Conservation (phyloP, 2,113 vertebrate genomes). For the Nesoenas mayeri region DNA sequence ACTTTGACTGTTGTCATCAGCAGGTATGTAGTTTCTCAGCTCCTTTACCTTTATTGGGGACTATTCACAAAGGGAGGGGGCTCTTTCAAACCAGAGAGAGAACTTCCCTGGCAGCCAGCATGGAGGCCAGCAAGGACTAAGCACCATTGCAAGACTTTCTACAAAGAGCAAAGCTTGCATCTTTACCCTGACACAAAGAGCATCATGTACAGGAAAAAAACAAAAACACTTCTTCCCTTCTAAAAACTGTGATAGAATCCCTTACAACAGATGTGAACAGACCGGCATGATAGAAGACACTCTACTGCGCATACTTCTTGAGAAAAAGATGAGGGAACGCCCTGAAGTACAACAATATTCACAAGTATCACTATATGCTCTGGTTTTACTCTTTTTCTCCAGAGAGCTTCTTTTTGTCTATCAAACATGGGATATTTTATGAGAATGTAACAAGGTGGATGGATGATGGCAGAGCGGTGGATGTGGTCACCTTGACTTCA, state of each 20-base stretch:
- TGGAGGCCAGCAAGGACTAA: not conserved
- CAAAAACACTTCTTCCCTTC: not conserved
- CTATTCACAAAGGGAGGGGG: not conserved
- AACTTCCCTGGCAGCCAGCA: not conserved
- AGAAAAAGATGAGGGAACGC: not conserved
- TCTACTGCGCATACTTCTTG: not conserved
- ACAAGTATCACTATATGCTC: not conserved
- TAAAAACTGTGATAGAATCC: not conserved
- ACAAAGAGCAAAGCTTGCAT: not conserved
- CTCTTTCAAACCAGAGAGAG: not conserved
- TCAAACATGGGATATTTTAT: rapidly evolving
- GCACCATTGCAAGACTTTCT: not conserved
- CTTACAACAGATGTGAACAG: not conserved
- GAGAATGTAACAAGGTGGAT: no score
- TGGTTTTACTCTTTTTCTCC: not conserved
- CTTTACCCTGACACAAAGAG: not conserved
- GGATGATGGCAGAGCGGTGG: no score
- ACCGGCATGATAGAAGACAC: not conserved
- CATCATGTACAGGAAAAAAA: not conserved
- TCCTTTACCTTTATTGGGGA: not conserved
- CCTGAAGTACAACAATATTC: not conserved
- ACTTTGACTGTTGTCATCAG: not conserved
- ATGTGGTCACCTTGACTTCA: no score
- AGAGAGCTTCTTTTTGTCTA: not conserved
- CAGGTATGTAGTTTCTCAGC: not conserved